Conservation (phyloP, 1,140 invertebrate species). For the Sweltsa coloradensis region DNA sequence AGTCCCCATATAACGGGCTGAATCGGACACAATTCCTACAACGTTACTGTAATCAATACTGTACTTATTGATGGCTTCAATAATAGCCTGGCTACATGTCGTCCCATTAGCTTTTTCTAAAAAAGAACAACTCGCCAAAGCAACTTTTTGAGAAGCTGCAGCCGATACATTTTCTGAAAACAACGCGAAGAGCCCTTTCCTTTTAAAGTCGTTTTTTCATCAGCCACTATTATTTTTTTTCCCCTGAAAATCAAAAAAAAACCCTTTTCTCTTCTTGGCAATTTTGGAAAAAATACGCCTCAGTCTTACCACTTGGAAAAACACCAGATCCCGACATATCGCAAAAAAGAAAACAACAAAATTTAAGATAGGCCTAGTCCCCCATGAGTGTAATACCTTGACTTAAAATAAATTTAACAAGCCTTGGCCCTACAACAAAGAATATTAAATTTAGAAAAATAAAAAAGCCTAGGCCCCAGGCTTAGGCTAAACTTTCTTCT, state of each 20-base stretch:
- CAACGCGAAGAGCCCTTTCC: neutral
- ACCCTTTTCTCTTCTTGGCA: neutral
- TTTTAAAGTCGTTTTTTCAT: conserved; percentile 1
- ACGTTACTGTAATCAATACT: neutral
- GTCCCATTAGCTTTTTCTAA: conserved; percentile 1
- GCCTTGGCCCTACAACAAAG: too few species aligned
- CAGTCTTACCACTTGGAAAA: neutral
- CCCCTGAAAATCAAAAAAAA: neutral
- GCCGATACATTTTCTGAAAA: neutral
- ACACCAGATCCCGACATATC: neutral
- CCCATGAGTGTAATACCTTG: too few species aligned
- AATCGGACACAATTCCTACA: neutral
- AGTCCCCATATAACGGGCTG: conserved; percentile 2
- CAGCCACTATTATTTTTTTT: neutral
- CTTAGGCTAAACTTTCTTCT: too few species aligned
- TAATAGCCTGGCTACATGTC: conserved; percentile 2
- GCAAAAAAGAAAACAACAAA: neutral
- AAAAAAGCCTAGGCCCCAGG: too few species aligned
- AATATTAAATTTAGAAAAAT: too few species aligned
- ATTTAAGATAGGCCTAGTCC: neutral
- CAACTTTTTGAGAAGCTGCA: conserved; percentile 3
- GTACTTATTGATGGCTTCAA: neutral
- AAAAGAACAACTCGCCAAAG: neutral
- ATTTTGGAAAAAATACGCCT: neutral
- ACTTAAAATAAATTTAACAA: too few species aligned